A percentile compares a stretch with the other conserved stretches of the same genome.
Evolutionary conservation across 2,797 vertebrate species (phyloP).

Genomic region (Platalea minor): DNA sequence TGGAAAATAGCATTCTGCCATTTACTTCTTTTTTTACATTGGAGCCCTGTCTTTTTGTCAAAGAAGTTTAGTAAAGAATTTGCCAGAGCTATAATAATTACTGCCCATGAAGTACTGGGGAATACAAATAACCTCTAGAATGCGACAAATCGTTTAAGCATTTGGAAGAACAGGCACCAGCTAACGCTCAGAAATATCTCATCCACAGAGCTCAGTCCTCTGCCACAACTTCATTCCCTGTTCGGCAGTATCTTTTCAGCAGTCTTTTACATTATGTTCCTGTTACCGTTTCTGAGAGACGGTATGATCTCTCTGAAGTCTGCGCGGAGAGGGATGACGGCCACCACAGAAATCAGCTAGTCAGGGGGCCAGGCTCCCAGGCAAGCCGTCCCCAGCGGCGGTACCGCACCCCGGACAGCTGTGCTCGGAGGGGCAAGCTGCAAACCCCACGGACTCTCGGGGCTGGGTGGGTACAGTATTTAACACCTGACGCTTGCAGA

Average conservation of each 20-base stretch:
- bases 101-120: rapidly evolving
- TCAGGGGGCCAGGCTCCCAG: background rate
- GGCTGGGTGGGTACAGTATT: background rate
- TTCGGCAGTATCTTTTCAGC: background rate
- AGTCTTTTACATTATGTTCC: background rate
- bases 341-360: rapidly evolving
- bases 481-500: too few relatives aligned
- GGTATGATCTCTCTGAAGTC: background rate
- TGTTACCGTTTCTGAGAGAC: background rate
- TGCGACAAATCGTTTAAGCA: rapidly evolving
- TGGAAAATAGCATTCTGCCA: background rate
- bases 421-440: rapidly evolving
- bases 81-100: background rate
- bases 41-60: background rate
- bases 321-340: rapidly evolving
- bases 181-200: background rate
- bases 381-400: background rate
- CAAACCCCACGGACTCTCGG: rapidly evolving
- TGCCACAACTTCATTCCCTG: background rate
- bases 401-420: too few relatives aligned
- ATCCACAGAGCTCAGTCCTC: background rate
- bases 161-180: background rate
- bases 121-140: background rate
- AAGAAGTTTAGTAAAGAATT: background rate
- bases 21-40: background rate